Conservation (phyloP, 2,113 vertebrate genomes). For the Speoplatyrhinus poulsoni region DNA sequence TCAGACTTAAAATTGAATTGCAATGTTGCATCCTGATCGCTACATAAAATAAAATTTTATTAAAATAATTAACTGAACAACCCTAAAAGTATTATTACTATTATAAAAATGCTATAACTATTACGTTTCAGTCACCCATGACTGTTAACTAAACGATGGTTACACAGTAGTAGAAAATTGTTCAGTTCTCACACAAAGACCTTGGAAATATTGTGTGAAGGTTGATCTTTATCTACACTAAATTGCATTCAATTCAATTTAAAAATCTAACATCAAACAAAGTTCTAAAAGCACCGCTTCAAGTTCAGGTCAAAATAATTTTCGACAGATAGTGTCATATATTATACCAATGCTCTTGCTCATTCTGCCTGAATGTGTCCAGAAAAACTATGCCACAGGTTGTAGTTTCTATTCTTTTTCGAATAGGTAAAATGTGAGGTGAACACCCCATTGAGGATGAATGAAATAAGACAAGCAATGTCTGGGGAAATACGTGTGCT, state of each 20-base stretch:
- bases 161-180: neutral
- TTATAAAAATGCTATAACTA: neutral
- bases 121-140: neutral
- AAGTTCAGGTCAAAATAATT: neutral
- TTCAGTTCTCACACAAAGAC: conserved; percentile 18
- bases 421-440: neutral
- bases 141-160: neutral
- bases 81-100: no score
- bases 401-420: neutral
- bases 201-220: conserved; percentile 29
- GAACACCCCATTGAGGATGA: neutral
- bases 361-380: neutral
- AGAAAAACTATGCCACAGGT: neutral
- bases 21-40: no score
- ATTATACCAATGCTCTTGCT: neutral
- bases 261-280: conserved; percentile 21
- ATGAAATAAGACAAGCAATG: neutral
- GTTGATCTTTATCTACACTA: conserved; percentile 13
- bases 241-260: conserved; percentile 19
- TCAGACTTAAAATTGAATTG: no score
- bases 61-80: neutral
- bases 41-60: no score
- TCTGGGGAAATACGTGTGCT: neutral
- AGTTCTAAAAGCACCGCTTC: neutral
- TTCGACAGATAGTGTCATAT: neutral